Base-by-base conservation (phyloP, 2,113 vertebrate species). In the Sphaerodactylus townsendi region DNA sequence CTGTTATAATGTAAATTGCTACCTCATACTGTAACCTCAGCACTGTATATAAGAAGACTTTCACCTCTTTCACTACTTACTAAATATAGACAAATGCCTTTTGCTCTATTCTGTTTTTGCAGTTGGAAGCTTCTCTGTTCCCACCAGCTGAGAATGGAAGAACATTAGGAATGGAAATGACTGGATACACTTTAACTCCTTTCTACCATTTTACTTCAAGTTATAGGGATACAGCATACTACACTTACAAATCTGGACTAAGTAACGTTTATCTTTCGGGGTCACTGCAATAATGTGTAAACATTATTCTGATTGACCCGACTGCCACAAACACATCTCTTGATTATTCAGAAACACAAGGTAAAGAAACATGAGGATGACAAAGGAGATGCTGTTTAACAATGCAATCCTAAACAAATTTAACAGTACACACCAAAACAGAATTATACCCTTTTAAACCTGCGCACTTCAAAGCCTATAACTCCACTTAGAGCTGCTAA, bases 1-100 rank as follows among this genome's bases (percentile, higher is more conserved):
- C 87, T 94, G 92, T 15, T 92, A 56, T 37, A 79, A 80, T 76
- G 82, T 80, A 74, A 88, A 89, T 86, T 90, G 76, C 62, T 82
- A 92, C 79, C 83, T 92, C 53, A 88, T 79, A 48, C 81, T 79
- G 46, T 86, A 90, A 90, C 15, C 28, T 79, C 33, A 85, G 75
- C 65, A 85, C 33, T 2, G 0, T 62, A 90, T 44, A 77, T n/a
- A 87, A 77, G 91, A 87, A 85, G 73, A 69, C 46, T 88, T 89
- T 89, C 74, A 86, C 66, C 81, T 71, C 37, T 85, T 87, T 75
- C 68, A 68, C 83, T 89, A 88, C 82, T 81, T 37, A 48, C 91
- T 89, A 93, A 86, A 77, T 62, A 81, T 77, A 50, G 79, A 53
- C 85, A 68, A 0, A 8, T 64, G 85, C 23, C 17, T 77, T 85